phyloP scores from a whole-genome alignment of 2,888 invertebrate species.

The Tromatobia lineatoria region DNA sequence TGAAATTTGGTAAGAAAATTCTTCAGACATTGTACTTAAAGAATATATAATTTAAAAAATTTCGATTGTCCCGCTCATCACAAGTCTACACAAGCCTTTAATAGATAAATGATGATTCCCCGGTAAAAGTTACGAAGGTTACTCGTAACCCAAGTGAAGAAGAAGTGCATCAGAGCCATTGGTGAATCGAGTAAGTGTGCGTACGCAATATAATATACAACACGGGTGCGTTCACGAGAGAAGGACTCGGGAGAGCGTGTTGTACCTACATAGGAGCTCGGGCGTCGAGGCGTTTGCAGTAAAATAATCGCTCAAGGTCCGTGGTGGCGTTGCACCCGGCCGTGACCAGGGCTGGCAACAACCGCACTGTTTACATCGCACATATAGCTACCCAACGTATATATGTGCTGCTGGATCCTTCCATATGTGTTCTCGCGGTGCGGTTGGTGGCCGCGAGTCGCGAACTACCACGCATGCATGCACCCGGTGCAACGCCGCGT shows the following conservation, averaged over 20 bases:
- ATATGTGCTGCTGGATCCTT: conserved; percentile 2
- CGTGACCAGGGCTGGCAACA: conserved; percentile 81
- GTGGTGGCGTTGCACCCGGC: conserved; percentile 84
- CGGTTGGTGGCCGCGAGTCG: conserved; percentile 33
- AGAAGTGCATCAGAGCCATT: conserved; percentile 31
- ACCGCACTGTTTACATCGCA: conserved; percentile 82
- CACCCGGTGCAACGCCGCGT: conserved; percentile 69
- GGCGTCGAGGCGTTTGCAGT: conserved; percentile 78
- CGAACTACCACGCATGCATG: conserved; percentile 76
- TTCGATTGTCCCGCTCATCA: no score
- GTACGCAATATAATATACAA: conserved; percentile 27
- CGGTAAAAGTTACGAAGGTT: not conserved
- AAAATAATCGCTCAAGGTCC: conserved; percentile 85
- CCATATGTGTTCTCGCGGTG: not conserved
- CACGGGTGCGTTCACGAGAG: conserved; percentile 51
- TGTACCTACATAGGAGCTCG: conserved; percentile 49
- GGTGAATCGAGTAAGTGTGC: conserved; percentile 25
- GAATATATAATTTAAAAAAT: no score
- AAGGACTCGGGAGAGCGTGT: conserved; percentile 38
- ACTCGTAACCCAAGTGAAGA: not conserved
- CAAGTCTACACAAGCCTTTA: no score
- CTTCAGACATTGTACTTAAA: no score
- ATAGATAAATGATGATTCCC: conserved; percentile 1
- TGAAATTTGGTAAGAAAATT: no score
- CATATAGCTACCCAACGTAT: conserved; percentile 56